Percentiles rank a stretch among this genome's conserved stretches.
Evolutionary conservation across 2,113 vertebrate species (phyloP).

Genomic region (Sinocyclocheilus grahami): DNA sequence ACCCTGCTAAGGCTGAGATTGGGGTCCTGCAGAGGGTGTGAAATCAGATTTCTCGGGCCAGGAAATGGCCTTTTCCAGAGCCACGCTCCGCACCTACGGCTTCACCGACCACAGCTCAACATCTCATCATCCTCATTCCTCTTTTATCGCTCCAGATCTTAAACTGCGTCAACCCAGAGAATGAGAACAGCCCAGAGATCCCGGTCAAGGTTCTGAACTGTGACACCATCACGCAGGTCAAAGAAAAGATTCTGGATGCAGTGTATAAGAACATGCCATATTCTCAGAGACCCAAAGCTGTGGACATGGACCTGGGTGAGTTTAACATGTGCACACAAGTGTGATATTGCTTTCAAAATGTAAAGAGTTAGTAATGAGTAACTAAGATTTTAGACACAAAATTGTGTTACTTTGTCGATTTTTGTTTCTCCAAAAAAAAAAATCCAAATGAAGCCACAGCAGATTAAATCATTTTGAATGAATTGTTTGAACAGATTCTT

Average conservation of each 20-base stretch:
- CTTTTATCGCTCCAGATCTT: constrained; percentile 80
- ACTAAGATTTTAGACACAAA: neutral
- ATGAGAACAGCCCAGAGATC: constrained; percentile 97
- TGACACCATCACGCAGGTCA: constrained; percentile 77
- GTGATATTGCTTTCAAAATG: neutral
- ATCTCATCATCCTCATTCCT: constrained; percentile 1
- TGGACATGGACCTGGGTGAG: constrained; percentile 98
- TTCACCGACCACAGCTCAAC: constrained; percentile 10
- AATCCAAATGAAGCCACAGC: neutral
- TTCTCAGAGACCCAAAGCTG: constrained; percentile 90
- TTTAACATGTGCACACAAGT: neutral
- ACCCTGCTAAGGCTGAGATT: constrained; percentile 78
- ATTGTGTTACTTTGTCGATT: neutral
- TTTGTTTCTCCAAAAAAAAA: neutral
- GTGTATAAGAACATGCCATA: constrained; percentile 98
- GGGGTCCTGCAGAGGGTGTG: constrained; percentile 80
- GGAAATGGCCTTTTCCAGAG: constrained; percentile 68
- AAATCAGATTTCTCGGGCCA: constrained; percentile 78
- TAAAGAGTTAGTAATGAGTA: neutral
- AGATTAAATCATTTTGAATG: neutral
- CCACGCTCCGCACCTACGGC: constrained; percentile 26
- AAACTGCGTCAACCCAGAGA: constrained; percentile 97
- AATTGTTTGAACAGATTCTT: neutral
- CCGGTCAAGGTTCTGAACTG: constrained; percentile 97
- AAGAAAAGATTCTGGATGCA: constrained; percentile 97